phyloP scores from a whole-genome alignment of 2,888 invertebrate genomes.

The Sepiola atlantica region DNA sequence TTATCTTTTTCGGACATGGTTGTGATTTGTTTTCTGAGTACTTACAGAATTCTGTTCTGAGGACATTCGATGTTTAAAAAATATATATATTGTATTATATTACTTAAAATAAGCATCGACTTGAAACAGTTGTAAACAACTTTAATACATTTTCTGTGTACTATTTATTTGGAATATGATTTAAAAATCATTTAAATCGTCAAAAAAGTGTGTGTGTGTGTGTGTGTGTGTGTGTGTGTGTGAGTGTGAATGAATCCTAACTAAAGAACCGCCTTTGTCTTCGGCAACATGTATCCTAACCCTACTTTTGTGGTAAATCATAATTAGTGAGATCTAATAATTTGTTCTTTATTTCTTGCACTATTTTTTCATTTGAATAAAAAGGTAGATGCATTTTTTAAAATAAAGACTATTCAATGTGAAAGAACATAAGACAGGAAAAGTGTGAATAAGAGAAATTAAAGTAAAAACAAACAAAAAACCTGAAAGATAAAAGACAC shows the following conservation, averaged over 20 bases:
- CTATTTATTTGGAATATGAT: no score
- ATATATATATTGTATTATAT: no score
- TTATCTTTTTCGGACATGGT: no score
- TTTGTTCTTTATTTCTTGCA: not conserved
- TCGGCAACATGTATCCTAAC: not conserved
- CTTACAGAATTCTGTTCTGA: no score
- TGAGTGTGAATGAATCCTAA: not conserved
- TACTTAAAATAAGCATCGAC: no score
- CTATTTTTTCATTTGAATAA: constrained; percentile 32
- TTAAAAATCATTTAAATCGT: no score
- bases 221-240: no score
- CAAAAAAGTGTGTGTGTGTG: no score
- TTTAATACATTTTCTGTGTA: no score
- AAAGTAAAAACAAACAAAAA: not conserved
- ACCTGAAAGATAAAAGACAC: not conserved
- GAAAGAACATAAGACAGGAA: constrained; percentile 12
- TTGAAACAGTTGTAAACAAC: no score
- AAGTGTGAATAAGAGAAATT: constrained; percentile 32
- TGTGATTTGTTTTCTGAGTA: no score
- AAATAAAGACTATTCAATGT: constrained; percentile 32
- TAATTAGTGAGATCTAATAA: not conserved
- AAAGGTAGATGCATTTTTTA: constrained; percentile 22
- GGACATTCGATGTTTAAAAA: no score
- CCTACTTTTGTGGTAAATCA: constrained; percentile 6
- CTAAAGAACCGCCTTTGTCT: not conserved